phyloP scores from a whole-genome alignment of 2,113 vertebrate species.

The Lasiurus borealis region DNA sequence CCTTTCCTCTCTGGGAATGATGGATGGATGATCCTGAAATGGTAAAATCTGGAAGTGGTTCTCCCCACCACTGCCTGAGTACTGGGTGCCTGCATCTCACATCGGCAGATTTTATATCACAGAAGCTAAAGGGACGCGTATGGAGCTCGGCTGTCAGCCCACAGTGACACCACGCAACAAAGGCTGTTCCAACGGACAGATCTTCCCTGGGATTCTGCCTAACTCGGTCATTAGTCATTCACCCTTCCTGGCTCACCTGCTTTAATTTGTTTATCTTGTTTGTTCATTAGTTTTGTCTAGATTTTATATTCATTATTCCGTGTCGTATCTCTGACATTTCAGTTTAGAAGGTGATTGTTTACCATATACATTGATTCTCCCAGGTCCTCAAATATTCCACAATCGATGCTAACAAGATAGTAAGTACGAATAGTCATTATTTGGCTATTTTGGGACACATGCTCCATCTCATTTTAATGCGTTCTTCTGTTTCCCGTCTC shows the following conservation, averaged over 20 bases:
- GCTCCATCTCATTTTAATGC: slow-evolving; percentile 82
- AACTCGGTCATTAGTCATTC: slow-evolving; percentile 68
- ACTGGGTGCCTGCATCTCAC: neutral
- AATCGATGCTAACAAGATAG: slow-evolving; percentile 83
- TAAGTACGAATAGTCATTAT: slow-evolving; percentile 79
- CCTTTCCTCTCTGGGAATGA: neutral
- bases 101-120: neutral
- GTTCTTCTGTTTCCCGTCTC: slow-evolving; percentile 75
- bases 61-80: neutral
- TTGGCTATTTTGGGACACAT: slow-evolving; percentile 82
- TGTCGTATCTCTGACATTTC: slow-evolving; percentile 82
- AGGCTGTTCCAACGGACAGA: slow-evolving; percentile 45
- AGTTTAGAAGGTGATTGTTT: slow-evolving; percentile 80
- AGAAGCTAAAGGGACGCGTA: neutral
- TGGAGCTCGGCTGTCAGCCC: slow-evolving; percentile 11
- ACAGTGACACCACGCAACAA: neutral
- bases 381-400: slow-evolving; percentile 75
- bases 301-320: slow-evolving; percentile 83
- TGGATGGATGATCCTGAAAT: neutral
- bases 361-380: slow-evolving; percentile 80
- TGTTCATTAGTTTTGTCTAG: slow-evolving; percentile 78
- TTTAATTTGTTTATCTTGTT: slow-evolving; percentile 82
- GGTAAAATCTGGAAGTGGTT: slow-evolving; percentile 10
- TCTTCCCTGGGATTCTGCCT: slow-evolving; percentile 51
- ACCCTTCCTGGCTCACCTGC: slow-evolving; percentile 62